Evolutionary conservation across 2,888 invertebrate species (phyloP).

Genomic region (Nemapogon koenigi): DNA sequence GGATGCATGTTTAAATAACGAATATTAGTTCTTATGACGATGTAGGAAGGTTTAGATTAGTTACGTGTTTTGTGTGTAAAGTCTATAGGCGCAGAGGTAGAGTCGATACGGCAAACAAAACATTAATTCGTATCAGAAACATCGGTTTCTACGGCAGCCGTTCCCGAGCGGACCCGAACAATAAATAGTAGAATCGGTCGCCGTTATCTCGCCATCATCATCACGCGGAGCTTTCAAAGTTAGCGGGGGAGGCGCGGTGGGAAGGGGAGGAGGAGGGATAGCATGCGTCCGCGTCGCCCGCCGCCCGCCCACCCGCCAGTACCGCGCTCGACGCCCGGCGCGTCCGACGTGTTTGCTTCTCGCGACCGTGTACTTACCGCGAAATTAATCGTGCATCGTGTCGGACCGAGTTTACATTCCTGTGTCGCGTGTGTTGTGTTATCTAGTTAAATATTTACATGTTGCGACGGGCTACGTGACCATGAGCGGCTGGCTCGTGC

Average conservation of each 20-base stretch:
- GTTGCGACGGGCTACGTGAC: conserved; percentile 27
- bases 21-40: no score
- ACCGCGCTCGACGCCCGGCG: conserved; percentile 46
- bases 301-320: conserved; percentile 49
- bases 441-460: not conserved
- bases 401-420: conserved; percentile 18
- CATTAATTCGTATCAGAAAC: conserved; percentile 8
- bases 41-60: no score
- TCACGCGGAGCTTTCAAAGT: conserved; percentile 55
- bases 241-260: conserved; percentile 36
- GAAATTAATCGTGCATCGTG: conserved; percentile 13
- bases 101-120: conserved; percentile 8
- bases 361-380: conserved; percentile 14
- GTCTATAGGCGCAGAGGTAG: no score
- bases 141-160: conserved; percentile 2
- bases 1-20: no score
- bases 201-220: conserved; percentile 60
- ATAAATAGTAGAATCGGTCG: conserved; percentile 58
- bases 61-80: no score
- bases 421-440: conserved; percentile 30
- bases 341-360: conserved; percentile 30
- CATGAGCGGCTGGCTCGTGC: conserved; percentile 35
- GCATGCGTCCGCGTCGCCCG: conserved; percentile 42
- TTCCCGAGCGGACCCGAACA: conserved; percentile 27
- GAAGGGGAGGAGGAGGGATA: conserved; percentile 39